These are phyloP conservation scores for Tetranychus piercei DNA, from an alignment of 2,888 invertebrate genomes.

Conservation along the genomic window DNA sequence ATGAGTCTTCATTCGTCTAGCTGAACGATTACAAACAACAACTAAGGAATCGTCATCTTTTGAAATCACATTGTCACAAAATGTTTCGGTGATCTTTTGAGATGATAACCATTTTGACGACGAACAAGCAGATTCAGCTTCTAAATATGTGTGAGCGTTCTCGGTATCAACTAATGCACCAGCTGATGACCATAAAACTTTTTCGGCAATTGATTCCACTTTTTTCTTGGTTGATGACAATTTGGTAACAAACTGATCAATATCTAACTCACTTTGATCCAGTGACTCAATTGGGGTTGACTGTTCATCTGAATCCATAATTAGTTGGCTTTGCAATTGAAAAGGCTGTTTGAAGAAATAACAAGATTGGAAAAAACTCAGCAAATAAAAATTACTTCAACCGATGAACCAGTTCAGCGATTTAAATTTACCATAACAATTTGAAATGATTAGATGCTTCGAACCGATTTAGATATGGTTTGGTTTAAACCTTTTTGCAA, in stretches of 20 bases:
- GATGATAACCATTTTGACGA: neutral
- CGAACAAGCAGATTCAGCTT: neutral
- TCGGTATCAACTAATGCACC: neutral
- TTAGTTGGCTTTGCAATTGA: no score
- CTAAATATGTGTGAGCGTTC: neutral
- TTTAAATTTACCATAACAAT: no score
- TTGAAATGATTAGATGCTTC: no score
- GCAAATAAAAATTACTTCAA: no score
- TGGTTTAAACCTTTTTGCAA: no score
- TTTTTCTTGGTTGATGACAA: neutral
- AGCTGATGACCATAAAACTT: neutral
- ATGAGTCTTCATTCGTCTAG: neutral
- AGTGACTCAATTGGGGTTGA: neutral
- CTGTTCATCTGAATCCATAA: no score
- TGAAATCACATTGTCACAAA: neutral
- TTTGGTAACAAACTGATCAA: neutral
- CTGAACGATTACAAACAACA: neutral
- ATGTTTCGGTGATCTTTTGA: neutral
- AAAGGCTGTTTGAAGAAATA: no score
- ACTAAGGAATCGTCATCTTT: neutral
- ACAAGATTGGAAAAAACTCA: no score
- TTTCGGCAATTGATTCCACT: neutral
- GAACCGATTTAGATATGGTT: no score
- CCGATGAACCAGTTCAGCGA: no score
- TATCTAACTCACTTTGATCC: neutral